Base-by-base conservation (phyloP, 1,140 invertebrate species). In the Papilio polyxenes region DNA sequence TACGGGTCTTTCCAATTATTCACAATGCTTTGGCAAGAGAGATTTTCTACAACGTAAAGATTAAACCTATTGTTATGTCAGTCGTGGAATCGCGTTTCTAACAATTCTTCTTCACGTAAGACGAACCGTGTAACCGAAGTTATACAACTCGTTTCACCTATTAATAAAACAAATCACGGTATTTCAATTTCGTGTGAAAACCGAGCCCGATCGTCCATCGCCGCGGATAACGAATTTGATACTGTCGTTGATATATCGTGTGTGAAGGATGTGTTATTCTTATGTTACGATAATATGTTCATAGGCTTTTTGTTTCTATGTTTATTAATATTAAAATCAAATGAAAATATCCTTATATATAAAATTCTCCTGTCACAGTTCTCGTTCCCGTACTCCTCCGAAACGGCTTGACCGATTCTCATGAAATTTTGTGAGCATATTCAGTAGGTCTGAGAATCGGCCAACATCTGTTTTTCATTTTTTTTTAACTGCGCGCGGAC, bases 51-150 rank as follows among this genome's bases (percentile, higher is more conserved):
- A 81, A 85, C 85, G 85, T 83, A 89, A 89, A 92, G 89, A 93
- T 92, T 90, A 92, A 90, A 92, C 85, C 86, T 88, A 90, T 91
- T 93, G 89, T 92, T 90, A 87, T 87, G 91, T 90, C 89, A 91
- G 85, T 90, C 87, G 88, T 80, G 82, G 90, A 88, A 87, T 93
- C 90, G 87, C 83, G 85, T 92, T 92, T 90, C 92, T 88, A 89
- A 89, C 89, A 87, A 87, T 90, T 91, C 88, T 88, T 87, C 86
- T 87, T 85, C 85, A 84, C 84, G 89, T 88, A 87, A 91, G 84
- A 76, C 77, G 88, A 90, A 82, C 83, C 81, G 82, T 81, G 91
- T 87, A 92, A 93, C 88, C 85, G 87, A 91, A 92, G 88, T 85
- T 86, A 82, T 84, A 83, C 75, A 81, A 86, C 85, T 84, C 87